A percentile compares a stretch with the other conserved stretches of the same genome.
These are phyloP conservation scores for Cheilosia impressa DNA, from an alignment of 2,888 invertebrate species.

Conservation along the genomic window DNA sequence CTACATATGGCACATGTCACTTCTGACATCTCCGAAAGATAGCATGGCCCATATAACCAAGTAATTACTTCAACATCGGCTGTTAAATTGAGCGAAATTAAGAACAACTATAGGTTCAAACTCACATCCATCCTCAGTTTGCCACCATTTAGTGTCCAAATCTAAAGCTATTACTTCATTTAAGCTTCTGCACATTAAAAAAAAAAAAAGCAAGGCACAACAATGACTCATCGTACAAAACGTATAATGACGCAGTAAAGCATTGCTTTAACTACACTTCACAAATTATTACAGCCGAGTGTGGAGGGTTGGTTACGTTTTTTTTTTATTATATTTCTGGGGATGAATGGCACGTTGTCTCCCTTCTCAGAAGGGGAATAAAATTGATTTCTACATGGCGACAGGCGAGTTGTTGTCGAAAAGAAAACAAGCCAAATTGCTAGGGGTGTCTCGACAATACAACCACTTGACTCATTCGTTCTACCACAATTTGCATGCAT, in stretches of 20 bases:
- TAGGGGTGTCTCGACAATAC: conserved; percentile 30
- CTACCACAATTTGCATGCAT: conserved; percentile 37
- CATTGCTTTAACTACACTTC: conserved; percentile 31
- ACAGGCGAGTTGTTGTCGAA: conserved; percentile 38
- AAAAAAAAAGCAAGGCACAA: neutral
- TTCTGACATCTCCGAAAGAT: too few species aligned
- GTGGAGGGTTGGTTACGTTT: neutral
- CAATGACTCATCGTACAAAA: conserved; percentile 42
- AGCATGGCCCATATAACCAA: too few species aligned
- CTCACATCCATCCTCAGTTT: neutral
- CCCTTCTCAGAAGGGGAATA: conserved; percentile 4
- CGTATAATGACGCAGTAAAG: conserved; percentile 25
- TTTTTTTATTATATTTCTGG: neutral
- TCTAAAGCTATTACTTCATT: neutral
- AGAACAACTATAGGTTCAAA: too few species aligned
- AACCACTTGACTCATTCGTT: conserved; percentile 21
- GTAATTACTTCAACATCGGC: too few species aligned
- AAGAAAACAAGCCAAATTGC: conserved; percentile 30
- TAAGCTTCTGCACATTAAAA: neutral
- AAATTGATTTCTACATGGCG: conserved; percentile 39
- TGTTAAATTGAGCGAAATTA: too few species aligned
- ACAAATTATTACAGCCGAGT: conserved; percentile 1
- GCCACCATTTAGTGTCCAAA: neutral
- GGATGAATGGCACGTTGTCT: conserved; percentile 29
- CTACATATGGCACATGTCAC: too few species aligned